Evolutionary conservation across 2,888 invertebrate species (phyloP).

Genomic region (Cosmorhoe ocellata): DNA sequence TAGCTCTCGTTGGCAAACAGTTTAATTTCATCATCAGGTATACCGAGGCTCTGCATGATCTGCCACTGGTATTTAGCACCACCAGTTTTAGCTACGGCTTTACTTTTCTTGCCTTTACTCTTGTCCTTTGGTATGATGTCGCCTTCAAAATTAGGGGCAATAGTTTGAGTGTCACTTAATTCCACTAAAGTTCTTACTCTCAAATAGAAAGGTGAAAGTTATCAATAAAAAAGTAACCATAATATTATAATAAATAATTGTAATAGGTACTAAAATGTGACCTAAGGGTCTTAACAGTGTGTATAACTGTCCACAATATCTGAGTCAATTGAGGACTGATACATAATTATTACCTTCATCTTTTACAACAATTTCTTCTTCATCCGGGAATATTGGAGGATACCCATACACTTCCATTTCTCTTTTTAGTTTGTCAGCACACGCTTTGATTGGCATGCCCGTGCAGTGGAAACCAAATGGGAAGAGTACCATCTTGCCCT

Average conservation of each 20-base stretch:
- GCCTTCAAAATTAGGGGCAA: slow-evolving; percentile 4
- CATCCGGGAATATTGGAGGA: slow-evolving; percentile 94
- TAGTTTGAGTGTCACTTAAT: too few species aligned
- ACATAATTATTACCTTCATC: slow-evolving; percentile 80
- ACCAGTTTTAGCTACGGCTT: slow-evolving; percentile 96
- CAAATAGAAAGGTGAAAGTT: too few species aligned
- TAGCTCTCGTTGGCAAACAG: slow-evolving; percentile 94
- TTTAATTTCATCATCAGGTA: slow-evolving; percentile 95
- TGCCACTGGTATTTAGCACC: slow-evolving; percentile 98
- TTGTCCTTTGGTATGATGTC: slow-evolving; percentile 25
- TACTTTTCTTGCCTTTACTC: slow-evolving; percentile 93
- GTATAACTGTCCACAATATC: too few species aligned
- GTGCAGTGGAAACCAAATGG: slow-evolving; percentile 99
- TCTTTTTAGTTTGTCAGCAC: slow-evolving; percentile 97
- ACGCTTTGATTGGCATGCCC: slow-evolving; percentile 99
- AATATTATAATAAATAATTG: too few species aligned
- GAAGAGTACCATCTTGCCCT: slow-evolving; percentile 95
- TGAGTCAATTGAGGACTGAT: too few species aligned
- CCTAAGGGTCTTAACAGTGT: too few species aligned
- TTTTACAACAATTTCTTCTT: slow-evolving; percentile 71
- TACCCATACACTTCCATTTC: slow-evolving; percentile 96
- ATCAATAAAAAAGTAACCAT: too few species aligned
- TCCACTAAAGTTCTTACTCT: too few species aligned
- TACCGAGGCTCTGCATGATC: slow-evolving; percentile 97
- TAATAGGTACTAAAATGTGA: too few species aligned